phyloP scores from a whole-genome alignment of 2,888 invertebrate genomes.

The Rapana venosa region DNA sequence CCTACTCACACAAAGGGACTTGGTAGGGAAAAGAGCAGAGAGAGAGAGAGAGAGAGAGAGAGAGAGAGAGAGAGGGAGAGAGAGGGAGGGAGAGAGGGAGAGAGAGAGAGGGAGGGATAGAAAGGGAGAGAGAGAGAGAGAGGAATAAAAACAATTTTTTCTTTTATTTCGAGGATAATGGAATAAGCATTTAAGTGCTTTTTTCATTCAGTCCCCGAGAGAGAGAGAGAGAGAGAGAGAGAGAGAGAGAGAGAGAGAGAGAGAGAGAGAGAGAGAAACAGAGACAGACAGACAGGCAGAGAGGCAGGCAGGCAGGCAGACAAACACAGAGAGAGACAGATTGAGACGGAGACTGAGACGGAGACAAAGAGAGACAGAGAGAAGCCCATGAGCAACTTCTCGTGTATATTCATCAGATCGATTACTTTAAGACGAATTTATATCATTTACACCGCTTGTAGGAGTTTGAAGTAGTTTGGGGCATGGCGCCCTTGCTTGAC shows the following conservation, averaged over 20 bases:
- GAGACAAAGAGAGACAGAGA: constrained; percentile 24
- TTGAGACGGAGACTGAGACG: constrained; percentile 5
- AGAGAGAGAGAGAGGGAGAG: background rate
- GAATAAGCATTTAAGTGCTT: too few species aligned
- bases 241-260: constrained; percentile 15
- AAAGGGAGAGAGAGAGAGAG: background rate
- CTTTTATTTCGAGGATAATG: too few species aligned
- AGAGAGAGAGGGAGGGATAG: background rate
- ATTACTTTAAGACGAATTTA: too few species aligned
- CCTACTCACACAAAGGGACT: too few species aligned
- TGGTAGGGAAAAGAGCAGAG: background rate
- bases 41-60: background rate
- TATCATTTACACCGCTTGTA: too few species aligned
- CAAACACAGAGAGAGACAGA: background rate
- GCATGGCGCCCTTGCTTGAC: too few species aligned
- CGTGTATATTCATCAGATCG: too few species aligned
- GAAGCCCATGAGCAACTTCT: background rate
- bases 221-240: background rate
- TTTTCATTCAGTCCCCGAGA: background rate
- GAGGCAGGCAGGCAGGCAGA: background rate
- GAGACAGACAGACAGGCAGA: background rate
- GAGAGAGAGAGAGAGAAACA: background rate
- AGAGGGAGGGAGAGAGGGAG: background rate
- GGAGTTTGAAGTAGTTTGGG: too few species aligned
- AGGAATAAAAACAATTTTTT: too few species aligned